Evolutionary conservation across 2,113 vertebrate species (phyloP).

Genomic region (Siniperca knerii): DNA sequence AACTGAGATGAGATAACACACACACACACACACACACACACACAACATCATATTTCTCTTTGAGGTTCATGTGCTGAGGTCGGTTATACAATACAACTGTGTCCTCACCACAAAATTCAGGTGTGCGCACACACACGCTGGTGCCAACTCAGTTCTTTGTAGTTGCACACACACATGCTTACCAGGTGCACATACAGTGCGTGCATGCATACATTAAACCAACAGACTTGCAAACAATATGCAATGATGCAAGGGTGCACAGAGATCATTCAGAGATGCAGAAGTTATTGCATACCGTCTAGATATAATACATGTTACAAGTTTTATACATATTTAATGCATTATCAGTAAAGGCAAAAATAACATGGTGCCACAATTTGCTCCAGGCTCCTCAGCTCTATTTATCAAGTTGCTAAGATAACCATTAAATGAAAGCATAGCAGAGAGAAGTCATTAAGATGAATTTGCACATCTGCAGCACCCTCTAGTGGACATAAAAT

Average conservation of each 20-base stretch:
- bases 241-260: background rate
- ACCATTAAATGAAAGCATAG: background rate
- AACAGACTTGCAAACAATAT: background rate
- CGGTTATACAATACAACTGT: constrained; percentile 18
- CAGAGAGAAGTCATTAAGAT: background rate
- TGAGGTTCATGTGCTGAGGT: constrained; percentile 49
- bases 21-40: background rate
- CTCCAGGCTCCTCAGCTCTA: background rate
- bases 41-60: constrained; percentile 32
- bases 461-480: constrained; percentile 65
- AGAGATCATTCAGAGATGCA: background rate
- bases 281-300: background rate
- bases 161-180: constrained; percentile 21
- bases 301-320: background rate
- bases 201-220: background rate
- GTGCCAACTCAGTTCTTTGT: constrained; percentile 18
- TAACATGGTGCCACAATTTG: background rate
- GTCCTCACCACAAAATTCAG: constrained; percentile 21
- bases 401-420: background rate
- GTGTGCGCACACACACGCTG: background rate
- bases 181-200: constrained; percentile 30
- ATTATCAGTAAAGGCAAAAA: background rate
- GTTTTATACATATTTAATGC: background rate
- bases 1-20: constrained; percentile 52
- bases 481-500: constrained; percentile 69